A percentile compares a stretch with the other conserved stretches of the same genome.
phyloP scores from a whole-genome alignment of 2,797 vertebrate species.

The Gymnoscopelus microlampas region DNA sequence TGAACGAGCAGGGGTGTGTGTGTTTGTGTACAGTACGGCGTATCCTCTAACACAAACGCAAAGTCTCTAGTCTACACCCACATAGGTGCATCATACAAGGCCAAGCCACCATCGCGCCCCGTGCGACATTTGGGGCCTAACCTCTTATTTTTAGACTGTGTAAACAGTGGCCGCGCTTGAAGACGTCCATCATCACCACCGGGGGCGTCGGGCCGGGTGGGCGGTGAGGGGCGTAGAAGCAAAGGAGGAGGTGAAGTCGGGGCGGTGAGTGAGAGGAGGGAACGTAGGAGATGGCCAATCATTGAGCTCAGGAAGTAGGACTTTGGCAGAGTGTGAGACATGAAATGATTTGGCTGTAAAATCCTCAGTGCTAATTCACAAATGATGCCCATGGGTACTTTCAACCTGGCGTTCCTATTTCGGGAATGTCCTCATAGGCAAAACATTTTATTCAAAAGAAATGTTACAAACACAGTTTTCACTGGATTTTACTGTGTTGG shows the following conservation, averaged over 20 bases:
- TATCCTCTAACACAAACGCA: not conserved
- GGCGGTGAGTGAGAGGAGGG: not conserved
- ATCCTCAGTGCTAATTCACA: too few relatives aligned
- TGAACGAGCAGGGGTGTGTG: too few relatives aligned
- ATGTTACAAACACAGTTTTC: conserved; percentile 26
- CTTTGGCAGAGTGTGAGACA: conserved; percentile 8
- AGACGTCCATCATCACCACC: conserved; percentile 48
- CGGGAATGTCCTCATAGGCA: too few relatives aligned
- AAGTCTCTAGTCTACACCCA: not conserved
- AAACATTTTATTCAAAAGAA: too few relatives aligned
- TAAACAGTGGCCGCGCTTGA: conserved; percentile 64
- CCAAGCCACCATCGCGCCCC: conserved; percentile 29
- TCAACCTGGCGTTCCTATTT: too few relatives aligned
- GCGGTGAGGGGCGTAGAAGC: not conserved
- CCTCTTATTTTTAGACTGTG: conserved; percentile 78
- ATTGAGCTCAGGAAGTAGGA: conserved; percentile 57
- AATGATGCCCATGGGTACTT: too few relatives aligned
- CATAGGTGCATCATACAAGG: conserved; percentile 31
- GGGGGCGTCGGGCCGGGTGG: conserved; percentile 16
- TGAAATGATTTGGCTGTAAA: too few relatives aligned
- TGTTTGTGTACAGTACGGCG: too few relatives aligned
- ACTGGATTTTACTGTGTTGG: conserved; percentile 22
- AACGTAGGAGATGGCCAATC: not conserved
- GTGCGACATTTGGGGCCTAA: conserved; percentile 61
- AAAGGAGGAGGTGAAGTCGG: too few relatives aligned